Evolutionary conservation across 2,797 vertebrate genomes (phyloP).

Genomic region (Onychomys arenicola): DNA sequence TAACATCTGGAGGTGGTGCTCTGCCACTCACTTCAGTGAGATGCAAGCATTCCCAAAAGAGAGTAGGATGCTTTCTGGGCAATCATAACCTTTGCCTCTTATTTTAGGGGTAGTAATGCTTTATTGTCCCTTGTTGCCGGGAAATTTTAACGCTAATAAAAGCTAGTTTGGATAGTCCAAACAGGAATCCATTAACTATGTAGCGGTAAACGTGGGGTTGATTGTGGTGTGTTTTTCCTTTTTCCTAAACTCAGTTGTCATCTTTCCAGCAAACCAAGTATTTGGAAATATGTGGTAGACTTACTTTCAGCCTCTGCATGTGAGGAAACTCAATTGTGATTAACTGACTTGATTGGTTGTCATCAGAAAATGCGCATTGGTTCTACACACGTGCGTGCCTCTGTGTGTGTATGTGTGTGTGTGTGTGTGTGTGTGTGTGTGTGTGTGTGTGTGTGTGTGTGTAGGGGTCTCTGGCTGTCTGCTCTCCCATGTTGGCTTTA

Average conservation of each 20-base stretch:
- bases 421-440: neutral
- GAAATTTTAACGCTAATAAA: conserved; percentile 55
- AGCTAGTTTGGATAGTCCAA: conserved; percentile 27
- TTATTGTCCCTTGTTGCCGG: conserved; percentile 44
- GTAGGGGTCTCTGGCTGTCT: neutral
- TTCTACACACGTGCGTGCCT: neutral
- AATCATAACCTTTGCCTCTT: conserved; percentile 50
- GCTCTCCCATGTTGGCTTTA: conserved; percentile 41
- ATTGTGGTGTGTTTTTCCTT: neutral
- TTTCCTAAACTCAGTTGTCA: conserved; percentile 47
- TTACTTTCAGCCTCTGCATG: neutral
- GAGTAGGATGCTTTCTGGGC: neutral
- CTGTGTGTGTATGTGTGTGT: neutral
- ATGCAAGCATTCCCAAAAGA: conserved; percentile 57
- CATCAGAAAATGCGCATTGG: conserved; percentile 25
- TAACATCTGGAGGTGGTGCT: conserved; percentile 71
- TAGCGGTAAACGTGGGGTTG: neutral
- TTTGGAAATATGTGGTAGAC: conserved; percentile 46
- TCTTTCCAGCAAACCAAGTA: neutral
- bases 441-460: too few relatives aligned
- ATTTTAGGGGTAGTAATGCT: neutral
- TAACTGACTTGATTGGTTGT: conserved; percentile 58
- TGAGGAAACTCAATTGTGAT: conserved; percentile 9
- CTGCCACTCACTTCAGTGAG: conserved; percentile 59
- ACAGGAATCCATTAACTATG: conserved; percentile 8